These are phyloP conservation scores for Phrynocephalus forsythii DNA, from an alignment of 2,797 vertebrate species.

Conservation along the genomic window DNA sequence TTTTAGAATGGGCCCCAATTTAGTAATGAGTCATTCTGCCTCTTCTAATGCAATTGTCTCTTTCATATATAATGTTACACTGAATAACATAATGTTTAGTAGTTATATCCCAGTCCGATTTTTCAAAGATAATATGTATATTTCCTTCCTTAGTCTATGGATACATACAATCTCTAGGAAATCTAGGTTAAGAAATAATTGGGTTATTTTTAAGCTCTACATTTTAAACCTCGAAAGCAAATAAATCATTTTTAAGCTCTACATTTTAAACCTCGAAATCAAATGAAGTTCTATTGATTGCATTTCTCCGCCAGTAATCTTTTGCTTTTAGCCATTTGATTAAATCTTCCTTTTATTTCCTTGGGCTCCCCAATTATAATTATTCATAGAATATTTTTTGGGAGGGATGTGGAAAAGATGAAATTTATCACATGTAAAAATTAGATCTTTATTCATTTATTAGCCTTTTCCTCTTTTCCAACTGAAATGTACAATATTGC, in stretches of 20 bases:
- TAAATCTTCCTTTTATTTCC: conserved; percentile 1
- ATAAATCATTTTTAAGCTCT: background rate
- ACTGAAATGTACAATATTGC: background rate
- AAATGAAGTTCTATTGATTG: conserved; percentile 27
- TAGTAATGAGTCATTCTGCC: too few relatives aligned
- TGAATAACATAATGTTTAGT: background rate
- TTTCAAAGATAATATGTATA: background rate
- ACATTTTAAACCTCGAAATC: conserved; percentile 39
- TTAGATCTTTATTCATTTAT: background rate
- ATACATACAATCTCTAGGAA: conserved; percentile 19
- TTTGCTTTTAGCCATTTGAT: background rate
- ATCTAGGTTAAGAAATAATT: conserved; percentile 27
- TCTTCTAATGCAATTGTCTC: background rate
- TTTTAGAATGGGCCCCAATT: too few relatives aligned
- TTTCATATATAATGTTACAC: background rate
- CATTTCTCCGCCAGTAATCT: background rate
- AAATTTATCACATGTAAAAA: conserved; percentile 8
- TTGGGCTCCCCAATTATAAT: conserved; percentile 13
- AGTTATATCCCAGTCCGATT: background rate
- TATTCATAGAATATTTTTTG: conserved; percentile 7
- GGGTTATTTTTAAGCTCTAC: background rate
- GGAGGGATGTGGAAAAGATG: too few relatives aligned
- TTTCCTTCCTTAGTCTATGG: background rate
- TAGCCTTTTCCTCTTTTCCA: background rate
- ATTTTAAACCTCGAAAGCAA: conserved; percentile 37